phyloP scores from a whole-genome alignment of 2,113 vertebrate genomes.

The Lophochroa leadbeateri region DNA sequence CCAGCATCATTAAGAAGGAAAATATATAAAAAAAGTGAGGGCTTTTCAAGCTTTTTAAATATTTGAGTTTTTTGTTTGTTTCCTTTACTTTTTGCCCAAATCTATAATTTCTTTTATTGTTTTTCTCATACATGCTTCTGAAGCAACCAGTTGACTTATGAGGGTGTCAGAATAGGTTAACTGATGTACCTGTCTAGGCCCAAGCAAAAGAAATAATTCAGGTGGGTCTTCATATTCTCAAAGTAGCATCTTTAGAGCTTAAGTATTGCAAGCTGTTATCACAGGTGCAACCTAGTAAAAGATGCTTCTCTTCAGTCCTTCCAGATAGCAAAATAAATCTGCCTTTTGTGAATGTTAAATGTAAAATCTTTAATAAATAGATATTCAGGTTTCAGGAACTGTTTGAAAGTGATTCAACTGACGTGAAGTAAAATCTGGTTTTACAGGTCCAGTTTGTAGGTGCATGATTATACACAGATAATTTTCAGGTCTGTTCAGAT shows the following conservation, averaged over 20 bases:
- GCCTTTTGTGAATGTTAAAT: not conserved
- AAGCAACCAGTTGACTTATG: not conserved
- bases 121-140: not conserved
- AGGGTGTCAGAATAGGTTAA: not conserved
- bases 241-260: not conserved
- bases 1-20: not conserved
- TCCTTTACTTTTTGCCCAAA: not conserved
- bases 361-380: not conserved
- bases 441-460: not conserved
- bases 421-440: not conserved
- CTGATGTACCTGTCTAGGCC: not conserved
- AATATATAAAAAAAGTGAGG: not conserved
- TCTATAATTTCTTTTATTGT: not conserved
- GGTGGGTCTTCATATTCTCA: rapidly evolving
- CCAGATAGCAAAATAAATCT: not conserved
- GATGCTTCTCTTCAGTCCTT: not conserved
- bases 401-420: not conserved
- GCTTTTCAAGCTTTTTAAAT: not conserved
- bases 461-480: not conserved
- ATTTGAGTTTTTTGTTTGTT: not conserved
- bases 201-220: not conserved
- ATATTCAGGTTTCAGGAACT: not conserved
- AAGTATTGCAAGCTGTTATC: not conserved
- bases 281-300: not conserved
- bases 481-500: not conserved